These are phyloP conservation scores for Thymallus thymallus DNA, from an alignment of 2,113 vertebrate genomes.

Conservation along the genomic window DNA sequence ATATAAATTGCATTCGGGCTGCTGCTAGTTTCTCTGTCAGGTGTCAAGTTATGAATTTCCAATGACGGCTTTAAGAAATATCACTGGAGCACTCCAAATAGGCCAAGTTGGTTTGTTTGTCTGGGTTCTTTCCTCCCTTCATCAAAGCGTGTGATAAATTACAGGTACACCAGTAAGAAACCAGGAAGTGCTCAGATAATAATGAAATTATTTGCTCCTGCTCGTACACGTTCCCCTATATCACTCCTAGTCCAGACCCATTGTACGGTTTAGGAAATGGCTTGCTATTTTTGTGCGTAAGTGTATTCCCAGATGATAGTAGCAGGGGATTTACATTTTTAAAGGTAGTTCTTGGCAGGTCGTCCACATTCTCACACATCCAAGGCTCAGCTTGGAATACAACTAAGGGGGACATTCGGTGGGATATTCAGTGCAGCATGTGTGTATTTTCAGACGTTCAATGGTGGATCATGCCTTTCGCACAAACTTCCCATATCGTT, in stretches of 20 bases:
- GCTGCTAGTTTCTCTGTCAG: too few species aligned
- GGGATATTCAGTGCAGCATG: background rate
- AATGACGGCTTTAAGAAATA: too few species aligned
- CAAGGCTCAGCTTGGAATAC: slow-evolving; percentile 8
- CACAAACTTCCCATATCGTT: too few species aligned
- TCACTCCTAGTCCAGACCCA: slow-evolving; percentile 24
- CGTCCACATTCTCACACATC: slow-evolving; percentile 28
- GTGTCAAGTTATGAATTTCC: too few species aligned
- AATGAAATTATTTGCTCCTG: slow-evolving; percentile 50
- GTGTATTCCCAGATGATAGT: slow-evolving; percentile 42
- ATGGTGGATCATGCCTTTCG: too few species aligned
- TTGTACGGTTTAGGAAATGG: slow-evolving; percentile 22
- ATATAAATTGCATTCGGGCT: too few species aligned
- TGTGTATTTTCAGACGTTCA: background rate
- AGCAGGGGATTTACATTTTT: slow-evolving; percentile 51
- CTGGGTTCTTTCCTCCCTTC: slow-evolving; percentile 10
- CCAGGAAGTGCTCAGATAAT: slow-evolving; percentile 23
- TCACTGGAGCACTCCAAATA: too few species aligned
- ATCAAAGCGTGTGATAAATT: slow-evolving; percentile 23
- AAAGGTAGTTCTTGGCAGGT: slow-evolving; percentile 44
- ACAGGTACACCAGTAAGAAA: slow-evolving; percentile 16
- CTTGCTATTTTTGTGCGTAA: slow-evolving; percentile 14
- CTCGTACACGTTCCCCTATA: slow-evolving; percentile 15
- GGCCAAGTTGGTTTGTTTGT: background rate
- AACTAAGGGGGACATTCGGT: background rate